phyloP scores from a whole-genome alignment of 2,888 invertebrate species.

The Eugnorisma glareosa region DNA sequence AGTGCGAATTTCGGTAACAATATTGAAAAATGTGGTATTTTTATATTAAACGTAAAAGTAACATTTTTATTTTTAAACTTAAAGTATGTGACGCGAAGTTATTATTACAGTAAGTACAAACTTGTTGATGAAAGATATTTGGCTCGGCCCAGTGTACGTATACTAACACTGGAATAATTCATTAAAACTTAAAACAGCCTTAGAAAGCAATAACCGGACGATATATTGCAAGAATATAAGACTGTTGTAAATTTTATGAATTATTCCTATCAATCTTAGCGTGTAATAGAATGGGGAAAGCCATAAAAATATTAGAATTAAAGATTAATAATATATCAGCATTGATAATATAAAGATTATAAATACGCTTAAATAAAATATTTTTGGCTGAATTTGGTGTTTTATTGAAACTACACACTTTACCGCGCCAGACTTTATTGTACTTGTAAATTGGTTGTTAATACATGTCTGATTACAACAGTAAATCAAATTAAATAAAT shows the following conservation, averaged over 20 bases:
- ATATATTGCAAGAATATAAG: constrained; percentile 59
- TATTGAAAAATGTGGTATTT: constrained; percentile 86
- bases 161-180: constrained; percentile 81
- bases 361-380: constrained; percentile 91
- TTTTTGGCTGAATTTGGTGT: constrained; percentile 88
- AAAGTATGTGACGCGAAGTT: constrained; percentile 78
- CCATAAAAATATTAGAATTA: constrained; percentile 88
- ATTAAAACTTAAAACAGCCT: constrained; percentile 77
- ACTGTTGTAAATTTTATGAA: constrained; percentile 79
- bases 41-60: constrained; percentile 83
- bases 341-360: constrained; percentile 90
- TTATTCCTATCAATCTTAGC: constrained; percentile 77
- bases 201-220: constrained; percentile 49
- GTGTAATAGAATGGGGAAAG: constrained; percentile 83
- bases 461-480: constrained; percentile 58
- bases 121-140: constrained; percentile 79
- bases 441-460: constrained; percentile 45
- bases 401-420: constrained; percentile 73
- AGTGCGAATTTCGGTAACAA: constrained; percentile 84
- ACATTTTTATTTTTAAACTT: constrained; percentile 78
- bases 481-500: constrained; percentile 61
- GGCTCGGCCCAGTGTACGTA: constrained; percentile 83
- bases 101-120: constrained; percentile 87
- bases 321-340: constrained; percentile 90
- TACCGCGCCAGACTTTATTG: constrained; percentile 61